Evolutionary conservation across 2,797 vertebrate genomes (phyloP), one percentile per base, ranked within the genome.

Genomic region (Sarcoramphus papa): DNA sequence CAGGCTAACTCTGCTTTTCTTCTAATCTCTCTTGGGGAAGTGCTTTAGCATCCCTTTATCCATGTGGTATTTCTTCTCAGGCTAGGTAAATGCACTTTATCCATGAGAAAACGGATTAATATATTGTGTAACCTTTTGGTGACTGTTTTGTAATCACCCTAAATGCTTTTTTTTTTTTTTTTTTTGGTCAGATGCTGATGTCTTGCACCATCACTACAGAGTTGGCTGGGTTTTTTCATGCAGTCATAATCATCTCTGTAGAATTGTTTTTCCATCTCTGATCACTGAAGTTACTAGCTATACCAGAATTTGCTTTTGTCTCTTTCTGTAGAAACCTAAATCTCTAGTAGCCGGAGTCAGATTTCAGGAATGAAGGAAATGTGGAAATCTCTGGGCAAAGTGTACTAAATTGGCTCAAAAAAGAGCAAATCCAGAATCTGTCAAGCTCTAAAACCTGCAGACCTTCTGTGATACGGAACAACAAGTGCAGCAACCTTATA

Each of bases 41-140:
- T 92, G 89, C 69, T 94, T 91, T 59, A 75, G 76, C 63, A 48
- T 94, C 85, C 67, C 65, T 45, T 70, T 65, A 62, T 90, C 40
- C 4, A 37, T 53, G 67, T 74, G 88, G 64, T 47, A 28, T 51
- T 88, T 89, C 35, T 9, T 94, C 93, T 97, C 93, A 90, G 95
- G 95, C 93, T 92, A 81, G 92, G 77, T 73, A 48, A 84, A 88
- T 31, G 80, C 86, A 83, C 93, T 75, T 95, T 79, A 94, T 76
- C 57, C n/a, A 33, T 28, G 33, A 85, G 78, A 86, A 86, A 48
- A 60, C 2, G 2, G 7, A 85, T 67, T 54, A 68, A 56, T 84
- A 48, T 35, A 77, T 88, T 40, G 31, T 60, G 10, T 53, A 48
- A 90, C 21, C 41, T 51, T 68, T 57, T 23, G 48, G 50, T 69